Evolutionary conservation across 2,113 vertebrate species (phyloP).

Genomic region (Nyctibius bracteatus): DNA sequence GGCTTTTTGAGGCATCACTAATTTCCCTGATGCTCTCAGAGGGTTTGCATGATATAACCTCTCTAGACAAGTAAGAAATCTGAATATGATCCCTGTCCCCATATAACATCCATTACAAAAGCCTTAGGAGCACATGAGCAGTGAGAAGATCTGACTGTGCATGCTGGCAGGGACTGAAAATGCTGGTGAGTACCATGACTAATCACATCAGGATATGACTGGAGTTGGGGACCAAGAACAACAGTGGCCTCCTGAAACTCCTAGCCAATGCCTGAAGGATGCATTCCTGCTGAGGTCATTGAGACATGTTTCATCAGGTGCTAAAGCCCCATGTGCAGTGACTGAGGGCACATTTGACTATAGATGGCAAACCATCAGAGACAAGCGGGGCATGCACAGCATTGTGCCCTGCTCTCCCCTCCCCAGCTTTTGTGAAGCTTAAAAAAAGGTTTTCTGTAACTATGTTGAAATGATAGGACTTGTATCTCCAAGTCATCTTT

Average conservation of each 20-base stretch:
- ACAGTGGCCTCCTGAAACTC: background rate
- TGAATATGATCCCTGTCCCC: background rate
- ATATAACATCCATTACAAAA: background rate
- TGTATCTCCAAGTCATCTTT: background rate
- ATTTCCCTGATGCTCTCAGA: background rate
- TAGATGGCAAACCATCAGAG: background rate
- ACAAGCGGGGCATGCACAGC: fast-evolving
- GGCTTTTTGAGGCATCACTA: background rate
- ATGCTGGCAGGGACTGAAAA: background rate
- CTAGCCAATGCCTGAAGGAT: background rate
- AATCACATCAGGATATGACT: background rate
- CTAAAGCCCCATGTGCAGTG: background rate
- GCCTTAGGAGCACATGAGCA: background rate
- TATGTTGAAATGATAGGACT: background rate
- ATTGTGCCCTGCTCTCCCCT: background rate
- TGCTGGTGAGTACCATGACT: background rate
- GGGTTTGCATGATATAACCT: background rate
- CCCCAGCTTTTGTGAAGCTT: background rate
- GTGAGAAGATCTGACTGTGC: background rate
- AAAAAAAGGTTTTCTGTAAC: background rate
- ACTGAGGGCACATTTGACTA: background rate
- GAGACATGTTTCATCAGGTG: background rate
- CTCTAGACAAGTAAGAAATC: background rate
- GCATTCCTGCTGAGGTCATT: background rate
- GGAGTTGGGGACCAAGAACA: background rate